These are phyloP conservation scores for Montipora capitata DNA, from an alignment of 92 coral and sea anemone species.

Conservation along the genomic window DNA sequence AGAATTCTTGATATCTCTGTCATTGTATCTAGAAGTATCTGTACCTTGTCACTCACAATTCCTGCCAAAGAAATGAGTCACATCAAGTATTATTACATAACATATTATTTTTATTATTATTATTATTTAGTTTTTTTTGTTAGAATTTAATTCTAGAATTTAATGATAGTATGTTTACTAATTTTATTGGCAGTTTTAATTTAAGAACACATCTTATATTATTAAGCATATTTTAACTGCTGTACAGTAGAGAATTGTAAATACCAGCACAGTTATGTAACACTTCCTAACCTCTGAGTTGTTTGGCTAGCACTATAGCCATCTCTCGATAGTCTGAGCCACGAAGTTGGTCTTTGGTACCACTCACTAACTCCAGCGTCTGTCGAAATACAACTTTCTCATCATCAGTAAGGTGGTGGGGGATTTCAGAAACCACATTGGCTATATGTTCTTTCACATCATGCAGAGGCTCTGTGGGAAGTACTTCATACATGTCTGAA, in stretches of 20 bases:
- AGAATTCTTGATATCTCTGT: constrained; percentile 23
- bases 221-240: no score
- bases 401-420: constrained; percentile 17
- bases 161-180: no score
- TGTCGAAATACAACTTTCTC: background rate
- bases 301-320: constrained; percentile 34
- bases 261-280: no score
- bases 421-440: constrained; percentile 17
- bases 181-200: no score
- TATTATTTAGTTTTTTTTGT: background rate
- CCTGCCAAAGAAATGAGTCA: background rate
- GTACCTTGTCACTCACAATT: constrained; percentile 40
- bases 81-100: no score
- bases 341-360: constrained; percentile 27
- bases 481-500: constrained; percentile 14
- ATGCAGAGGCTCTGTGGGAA: constrained; percentile 11
- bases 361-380: constrained; percentile 4
- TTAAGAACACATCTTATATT: no score
- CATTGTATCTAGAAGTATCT: constrained; percentile 27
- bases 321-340: constrained; percentile 29
- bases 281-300: constrained; percentile 4
- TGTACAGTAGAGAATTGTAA: no score
- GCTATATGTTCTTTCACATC: constrained; percentile 29
- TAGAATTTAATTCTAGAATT: background rate
- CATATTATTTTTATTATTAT: no score